A percentile compares a stretch with the other conserved stretches of the same genome.
These are phyloP conservation scores for Dasypolia templi DNA, from an alignment of 2,888 invertebrate species.

Conservation along the genomic window DNA sequence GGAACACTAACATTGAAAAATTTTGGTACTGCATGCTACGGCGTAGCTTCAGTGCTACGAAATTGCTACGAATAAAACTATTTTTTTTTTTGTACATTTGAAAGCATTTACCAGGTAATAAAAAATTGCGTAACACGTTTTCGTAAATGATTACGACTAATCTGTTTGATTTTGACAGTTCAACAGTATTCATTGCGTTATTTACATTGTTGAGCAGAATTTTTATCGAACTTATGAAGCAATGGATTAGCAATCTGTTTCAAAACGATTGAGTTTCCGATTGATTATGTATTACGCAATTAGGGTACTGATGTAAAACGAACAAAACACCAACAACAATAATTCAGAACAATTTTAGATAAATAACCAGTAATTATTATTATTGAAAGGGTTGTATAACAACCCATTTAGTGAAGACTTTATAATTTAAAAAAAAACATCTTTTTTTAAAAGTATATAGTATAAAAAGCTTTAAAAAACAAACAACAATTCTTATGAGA, in stretches of 20 bases:
- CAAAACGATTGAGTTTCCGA: too few relatives aligned
- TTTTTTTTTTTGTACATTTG: conserved; percentile 4
- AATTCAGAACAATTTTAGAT: conserved; percentile 8
- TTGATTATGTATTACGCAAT: too few relatives aligned
- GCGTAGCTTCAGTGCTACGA: conserved; percentile 52
- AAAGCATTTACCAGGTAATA: conserved; percentile 15
- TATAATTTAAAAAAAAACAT: not conserved
- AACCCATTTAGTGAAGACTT: conserved; percentile 4
- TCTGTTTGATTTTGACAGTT: too few relatives aligned
- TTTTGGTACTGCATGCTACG: conserved; percentile 39
- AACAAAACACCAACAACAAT: too few relatives aligned
- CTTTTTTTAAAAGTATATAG: not conserved
- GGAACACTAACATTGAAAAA: conserved; percentile 34
- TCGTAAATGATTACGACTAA: too few relatives aligned
- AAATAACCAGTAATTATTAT: conserved; percentile 9
- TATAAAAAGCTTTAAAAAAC: not conserved
- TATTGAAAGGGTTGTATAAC: conserved; percentile 16
- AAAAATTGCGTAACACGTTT: too few relatives aligned
- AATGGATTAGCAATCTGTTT: too few relatives aligned
- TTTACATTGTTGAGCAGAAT: too few relatives aligned
- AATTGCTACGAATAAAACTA: conserved; percentile 35
- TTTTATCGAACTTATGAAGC: too few relatives aligned
- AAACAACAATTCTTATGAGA: not conserved
- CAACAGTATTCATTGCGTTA: too few relatives aligned
- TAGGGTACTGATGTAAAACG: not conserved